A percentile compares a stretch with the other conserved stretches of the same genome.
Evolutionary conservation across 2,888 invertebrate genomes (phyloP).

Genomic region (Tromatobia lineatoria): DNA sequence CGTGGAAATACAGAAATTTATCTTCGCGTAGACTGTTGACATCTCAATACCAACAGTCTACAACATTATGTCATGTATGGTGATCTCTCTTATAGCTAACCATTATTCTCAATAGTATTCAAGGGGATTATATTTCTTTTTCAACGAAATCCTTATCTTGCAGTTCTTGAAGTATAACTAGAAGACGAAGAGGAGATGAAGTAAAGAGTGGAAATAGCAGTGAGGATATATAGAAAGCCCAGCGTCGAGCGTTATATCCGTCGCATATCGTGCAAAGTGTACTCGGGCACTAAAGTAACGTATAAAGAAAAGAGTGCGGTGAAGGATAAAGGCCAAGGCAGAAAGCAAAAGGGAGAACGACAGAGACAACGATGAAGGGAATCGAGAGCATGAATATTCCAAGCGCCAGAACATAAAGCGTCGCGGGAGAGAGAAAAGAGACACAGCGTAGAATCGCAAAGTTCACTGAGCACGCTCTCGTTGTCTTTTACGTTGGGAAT

Average conservation of each 20-base stretch:
- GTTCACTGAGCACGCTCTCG: constrained; percentile 48
- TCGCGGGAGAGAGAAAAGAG: constrained; percentile 7
- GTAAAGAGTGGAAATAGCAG: constrained; percentile 28
- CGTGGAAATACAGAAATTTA: too few species aligned
- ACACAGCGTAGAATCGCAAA: constrained; percentile 41
- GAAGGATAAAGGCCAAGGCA: constrained; percentile 33
- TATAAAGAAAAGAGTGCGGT: constrained; percentile 36
- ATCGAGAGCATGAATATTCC: constrained; percentile 69
- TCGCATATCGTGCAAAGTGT: constrained; percentile 57
- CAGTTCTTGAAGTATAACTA: background rate
- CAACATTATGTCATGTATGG: too few species aligned
- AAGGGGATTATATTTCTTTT: background rate
- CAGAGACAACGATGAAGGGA: constrained; percentile 55
- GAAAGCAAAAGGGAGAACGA: constrained; percentile 29
- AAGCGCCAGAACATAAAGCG: constrained; percentile 32
- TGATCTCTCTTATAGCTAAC: background rate
- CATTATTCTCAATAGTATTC: background rate
- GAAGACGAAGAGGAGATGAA: constrained; percentile 26
- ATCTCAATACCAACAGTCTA: too few species aligned
- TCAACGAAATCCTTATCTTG: background rate
- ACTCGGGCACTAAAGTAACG: constrained; percentile 38
- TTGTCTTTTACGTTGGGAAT: constrained; percentile 49
- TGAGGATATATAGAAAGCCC: constrained; percentile 45
- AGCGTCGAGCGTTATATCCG: constrained; percentile 45
- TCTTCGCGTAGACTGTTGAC: too few species aligned